phyloP scores from a whole-genome alignment of 2,797 vertebrate species.

The Pangasius macronema region DNA sequence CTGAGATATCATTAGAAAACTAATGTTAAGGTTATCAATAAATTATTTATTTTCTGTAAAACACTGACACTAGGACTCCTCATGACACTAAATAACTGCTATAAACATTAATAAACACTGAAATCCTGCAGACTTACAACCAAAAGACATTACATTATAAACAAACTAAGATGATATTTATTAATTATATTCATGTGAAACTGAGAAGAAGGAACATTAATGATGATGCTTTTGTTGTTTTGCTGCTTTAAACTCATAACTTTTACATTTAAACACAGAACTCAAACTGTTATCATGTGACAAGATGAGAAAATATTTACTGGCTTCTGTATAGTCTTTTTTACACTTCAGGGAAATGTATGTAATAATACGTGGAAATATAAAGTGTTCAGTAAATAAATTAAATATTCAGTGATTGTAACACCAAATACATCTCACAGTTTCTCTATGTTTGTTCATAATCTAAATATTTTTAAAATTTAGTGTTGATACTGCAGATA shows the following conservation, averaged over 20 bases:
- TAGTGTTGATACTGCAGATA: background rate
- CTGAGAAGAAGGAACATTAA: background rate
- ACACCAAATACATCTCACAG: background rate
- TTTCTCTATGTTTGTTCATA: too few relatives aligned
- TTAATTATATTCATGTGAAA: background rate
- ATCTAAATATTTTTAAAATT: background rate
- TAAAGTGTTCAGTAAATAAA: background rate
- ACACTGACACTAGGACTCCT: background rate
- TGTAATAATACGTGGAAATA: background rate
- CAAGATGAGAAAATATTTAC: background rate
- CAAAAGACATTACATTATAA: background rate
- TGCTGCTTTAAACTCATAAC: too few relatives aligned
- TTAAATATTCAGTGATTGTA: background rate
- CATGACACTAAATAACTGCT: background rate
- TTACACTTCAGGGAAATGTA: background rate
- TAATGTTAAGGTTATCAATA: background rate
- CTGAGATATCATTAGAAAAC: background rate
- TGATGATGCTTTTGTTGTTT: background rate
- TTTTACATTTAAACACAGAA: too few relatives aligned
- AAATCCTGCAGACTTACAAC: background rate
- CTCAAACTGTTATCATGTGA: background rate
- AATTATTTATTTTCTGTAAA: background rate
- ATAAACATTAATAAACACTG: background rate
- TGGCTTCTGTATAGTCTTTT: background rate
- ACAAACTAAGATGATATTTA: background rate